These are phyloP conservation scores for Galeopsomyia nigrocyanea DNA, from an alignment of 2,888 invertebrate species.

Conservation along the genomic window DNA sequence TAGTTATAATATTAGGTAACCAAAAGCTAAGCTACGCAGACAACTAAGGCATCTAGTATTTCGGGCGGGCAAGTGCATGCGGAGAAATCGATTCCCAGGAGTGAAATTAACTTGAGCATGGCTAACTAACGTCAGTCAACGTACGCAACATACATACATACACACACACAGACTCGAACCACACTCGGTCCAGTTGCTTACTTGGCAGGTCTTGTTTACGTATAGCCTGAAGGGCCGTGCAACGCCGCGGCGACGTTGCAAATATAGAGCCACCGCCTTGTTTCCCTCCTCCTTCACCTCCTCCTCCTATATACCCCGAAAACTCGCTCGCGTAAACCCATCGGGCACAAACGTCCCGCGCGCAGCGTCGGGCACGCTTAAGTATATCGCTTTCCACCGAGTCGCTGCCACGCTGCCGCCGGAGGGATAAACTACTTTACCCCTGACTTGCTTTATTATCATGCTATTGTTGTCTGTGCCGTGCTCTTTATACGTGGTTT, in stretches of 20 bases:
- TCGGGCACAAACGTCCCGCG: constrained; percentile 29
- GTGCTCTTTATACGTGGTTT: too few species aligned
- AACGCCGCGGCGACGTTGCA: neutral
- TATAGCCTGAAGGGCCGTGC: too few species aligned
- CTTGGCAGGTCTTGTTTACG: too few species aligned
- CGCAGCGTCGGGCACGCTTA: neutral
- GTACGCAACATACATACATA: neutral
- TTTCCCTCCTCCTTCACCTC: constrained; percentile 16
- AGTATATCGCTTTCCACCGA: constrained; percentile 5
- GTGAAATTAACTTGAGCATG: neutral
- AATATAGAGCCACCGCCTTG: constrained; percentile 3
- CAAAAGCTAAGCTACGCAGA: too few species aligned
- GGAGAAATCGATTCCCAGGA: too few species aligned
- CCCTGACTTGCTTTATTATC: too few species aligned
- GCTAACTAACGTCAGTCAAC: neutral
- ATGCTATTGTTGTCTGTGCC: too few species aligned
- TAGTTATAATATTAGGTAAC: too few species aligned
- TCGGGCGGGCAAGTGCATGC: too few species aligned
- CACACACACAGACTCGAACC: neutral
- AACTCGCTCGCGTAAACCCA: constrained; percentile 32
- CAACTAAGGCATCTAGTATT: too few species aligned
- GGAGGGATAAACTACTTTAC: too few species aligned
- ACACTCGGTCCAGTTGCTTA: neutral
- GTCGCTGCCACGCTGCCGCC: too few species aligned
- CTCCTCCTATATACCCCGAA: neutral